Conservation (phyloP, 2,797 vertebrate species). For the Zenarchopterus dispar region DNA sequence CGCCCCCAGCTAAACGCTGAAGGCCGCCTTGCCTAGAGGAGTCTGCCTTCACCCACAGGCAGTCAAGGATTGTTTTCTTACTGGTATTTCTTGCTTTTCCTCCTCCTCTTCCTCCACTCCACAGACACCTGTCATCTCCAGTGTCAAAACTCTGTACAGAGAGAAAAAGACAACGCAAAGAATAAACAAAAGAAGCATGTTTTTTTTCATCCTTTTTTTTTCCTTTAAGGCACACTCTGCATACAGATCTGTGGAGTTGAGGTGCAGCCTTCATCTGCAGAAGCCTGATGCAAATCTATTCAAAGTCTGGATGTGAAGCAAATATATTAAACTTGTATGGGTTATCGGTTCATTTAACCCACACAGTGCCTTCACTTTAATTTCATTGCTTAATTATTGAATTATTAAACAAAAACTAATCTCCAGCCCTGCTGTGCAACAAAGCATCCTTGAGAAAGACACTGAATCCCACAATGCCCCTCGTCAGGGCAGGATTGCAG, state of each 20-base stretch:
- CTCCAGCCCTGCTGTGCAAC: too few species aligned
- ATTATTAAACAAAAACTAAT: too few species aligned
- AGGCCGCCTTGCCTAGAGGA: conserved; percentile 82
- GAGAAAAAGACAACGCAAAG: conserved; percentile 78
- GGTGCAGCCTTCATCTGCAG: conserved; percentile 60
- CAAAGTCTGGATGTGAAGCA: conserved; percentile 13
- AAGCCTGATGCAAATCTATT: conserved; percentile 40
- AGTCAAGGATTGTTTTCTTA: conserved; percentile 82
- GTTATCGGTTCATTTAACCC: too few species aligned
- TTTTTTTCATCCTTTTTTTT: conserved; percentile 20
- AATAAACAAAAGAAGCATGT: conserved; percentile 82
- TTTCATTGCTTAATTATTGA: too few species aligned
- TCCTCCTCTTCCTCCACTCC: conserved; percentile 62
- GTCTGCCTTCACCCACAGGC: conserved; percentile 82
- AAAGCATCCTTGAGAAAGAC: too few species aligned
- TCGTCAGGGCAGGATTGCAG: too few species aligned
- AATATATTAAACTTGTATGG: too few species aligned
- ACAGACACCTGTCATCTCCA: conserved; percentile 83
- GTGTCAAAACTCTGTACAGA: conserved; percentile 78
- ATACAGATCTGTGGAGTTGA: conserved; percentile 72
- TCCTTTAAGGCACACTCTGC: conserved; percentile 71
- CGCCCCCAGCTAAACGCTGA: conserved; percentile 85
- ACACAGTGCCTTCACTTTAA: too few species aligned
- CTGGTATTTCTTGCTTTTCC: conserved; percentile 57
- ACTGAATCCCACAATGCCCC: too few species aligned